Conservation (phyloP, 2,113 vertebrate genomes). For the Podiceps cristatus region DNA sequence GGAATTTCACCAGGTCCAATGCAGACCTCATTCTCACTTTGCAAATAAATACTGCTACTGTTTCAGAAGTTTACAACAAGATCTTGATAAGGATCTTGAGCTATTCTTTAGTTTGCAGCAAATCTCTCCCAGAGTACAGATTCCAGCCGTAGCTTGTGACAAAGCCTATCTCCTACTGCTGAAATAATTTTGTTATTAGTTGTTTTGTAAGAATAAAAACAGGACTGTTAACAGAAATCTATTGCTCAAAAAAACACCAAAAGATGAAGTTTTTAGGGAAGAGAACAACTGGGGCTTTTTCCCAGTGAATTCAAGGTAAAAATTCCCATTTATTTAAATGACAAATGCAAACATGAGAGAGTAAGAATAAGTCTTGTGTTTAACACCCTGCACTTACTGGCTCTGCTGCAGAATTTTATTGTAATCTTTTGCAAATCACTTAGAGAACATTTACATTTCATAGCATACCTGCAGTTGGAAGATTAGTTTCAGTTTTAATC, state of each 20-base stretch:
- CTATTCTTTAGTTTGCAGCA: neutral
- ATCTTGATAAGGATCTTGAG: neutral
- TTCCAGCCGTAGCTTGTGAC: neutral
- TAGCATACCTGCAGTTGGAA: neutral
- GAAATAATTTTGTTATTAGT: neutral
- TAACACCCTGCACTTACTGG: neutral
- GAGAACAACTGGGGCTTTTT: accelerated
- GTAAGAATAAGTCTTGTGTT: neutral
- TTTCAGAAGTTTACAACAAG: neutral
- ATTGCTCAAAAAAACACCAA: neutral
- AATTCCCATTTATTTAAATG: neutral
- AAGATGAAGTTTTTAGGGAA: neutral
- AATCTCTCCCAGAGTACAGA: neutral
- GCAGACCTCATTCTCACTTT: neutral
- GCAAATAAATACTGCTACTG: neutral
- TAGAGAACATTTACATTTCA: neutral
- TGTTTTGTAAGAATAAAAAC: neutral
- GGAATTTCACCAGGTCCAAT: neutral
- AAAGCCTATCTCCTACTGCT: neutral
- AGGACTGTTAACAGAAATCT: neutral
- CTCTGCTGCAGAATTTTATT: neutral
- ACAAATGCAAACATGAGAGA: neutral
- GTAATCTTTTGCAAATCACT: neutral
- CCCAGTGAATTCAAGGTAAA: neutral
- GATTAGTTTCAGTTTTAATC: neutral